phyloP scores from a whole-genome alignment of 2,113 vertebrate genomes.

The Calyptomena viridis region DNA sequence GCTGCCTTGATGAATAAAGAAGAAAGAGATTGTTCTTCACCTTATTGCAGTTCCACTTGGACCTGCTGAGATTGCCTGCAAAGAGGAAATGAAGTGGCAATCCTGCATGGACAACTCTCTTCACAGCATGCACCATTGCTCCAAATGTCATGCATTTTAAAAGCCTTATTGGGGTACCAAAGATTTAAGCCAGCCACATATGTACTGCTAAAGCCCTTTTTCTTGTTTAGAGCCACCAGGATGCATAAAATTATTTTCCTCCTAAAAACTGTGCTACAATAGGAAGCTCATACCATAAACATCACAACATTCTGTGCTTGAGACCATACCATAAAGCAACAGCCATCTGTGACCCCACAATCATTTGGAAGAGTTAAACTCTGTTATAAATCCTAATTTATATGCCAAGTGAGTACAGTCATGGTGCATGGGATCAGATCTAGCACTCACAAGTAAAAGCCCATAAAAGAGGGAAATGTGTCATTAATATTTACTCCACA shows the following conservation, averaged over 20 bases:
- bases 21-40: background rate
- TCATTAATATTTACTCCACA: conserved; percentile 39
- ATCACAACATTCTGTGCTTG: background rate
- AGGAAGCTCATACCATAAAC: background rate
- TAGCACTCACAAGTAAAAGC: conserved; percentile 12
- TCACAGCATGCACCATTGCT: background rate
- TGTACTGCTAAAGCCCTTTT: background rate
- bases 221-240: background rate
- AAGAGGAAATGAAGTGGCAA: background rate
- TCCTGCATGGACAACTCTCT: background rate
- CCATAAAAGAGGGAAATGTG: conserved; percentile 17
- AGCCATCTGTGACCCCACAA: conserved; percentile 5
- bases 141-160: background rate
- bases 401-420: conserved; percentile 28
- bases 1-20: background rate
- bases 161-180: background rate
- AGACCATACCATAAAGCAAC: conserved; percentile 25
- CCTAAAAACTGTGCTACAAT: background rate
- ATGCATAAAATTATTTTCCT: background rate
- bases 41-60: background rate
- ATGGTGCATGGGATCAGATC: conserved; percentile 19
- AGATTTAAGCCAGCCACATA: background rate
- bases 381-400: conserved; percentile 54
- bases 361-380: conserved; percentile 36
- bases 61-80: background rate